Evolutionary conservation across 2,113 vertebrate genomes (phyloP), one percentile per base, ranked within the genome.

Genomic region (Rhodinocichla rosea): DNA sequence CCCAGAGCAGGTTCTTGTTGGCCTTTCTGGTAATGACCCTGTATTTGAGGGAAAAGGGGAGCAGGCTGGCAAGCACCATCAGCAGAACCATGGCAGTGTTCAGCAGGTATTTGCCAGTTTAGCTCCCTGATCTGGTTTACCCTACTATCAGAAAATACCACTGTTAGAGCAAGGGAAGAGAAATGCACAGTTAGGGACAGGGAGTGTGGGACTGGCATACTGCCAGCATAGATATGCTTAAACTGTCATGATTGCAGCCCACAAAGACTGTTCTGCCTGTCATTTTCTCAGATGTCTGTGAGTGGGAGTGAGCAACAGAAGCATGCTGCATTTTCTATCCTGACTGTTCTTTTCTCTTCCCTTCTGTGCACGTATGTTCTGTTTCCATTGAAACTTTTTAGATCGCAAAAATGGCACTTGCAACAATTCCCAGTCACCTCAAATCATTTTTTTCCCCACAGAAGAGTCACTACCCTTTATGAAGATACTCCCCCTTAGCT

Each of bases 291-390:
- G 47, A 77, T 63, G 94, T 67, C 96, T 94, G 45, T 62, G 92
- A 83, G 96, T 94, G 90, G 96, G 95, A 95, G 94, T 83, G 57
- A 94, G 91, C 80, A 94, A 53, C 89, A 89, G 94, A 95, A 95
- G 91, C 88, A 74, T 30, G 76, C 90, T 77, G 73, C 64, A 27
- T 84, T 94, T 96, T 90, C 69, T 87, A 0, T 78, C 83, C 65
- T 96, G 95, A 95, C 92, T 94, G 94, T 94, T 97, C 96, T 94
- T 97, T 97, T 96, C 73, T 94, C 35, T 75, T 89, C 42, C 79
- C 92, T 90, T 88, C 92, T 94, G 94, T 79, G 69, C 77, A 42
- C 3, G 3, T 88, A 86, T 67, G 74, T 84, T 93, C 87, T 80
- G 65, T 91, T 84, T 92, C 44, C 60, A 35, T 13, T 94, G 75